Base-by-base conservation (phyloP, 2,888 invertebrate species). In the Empis livida region DNA sequence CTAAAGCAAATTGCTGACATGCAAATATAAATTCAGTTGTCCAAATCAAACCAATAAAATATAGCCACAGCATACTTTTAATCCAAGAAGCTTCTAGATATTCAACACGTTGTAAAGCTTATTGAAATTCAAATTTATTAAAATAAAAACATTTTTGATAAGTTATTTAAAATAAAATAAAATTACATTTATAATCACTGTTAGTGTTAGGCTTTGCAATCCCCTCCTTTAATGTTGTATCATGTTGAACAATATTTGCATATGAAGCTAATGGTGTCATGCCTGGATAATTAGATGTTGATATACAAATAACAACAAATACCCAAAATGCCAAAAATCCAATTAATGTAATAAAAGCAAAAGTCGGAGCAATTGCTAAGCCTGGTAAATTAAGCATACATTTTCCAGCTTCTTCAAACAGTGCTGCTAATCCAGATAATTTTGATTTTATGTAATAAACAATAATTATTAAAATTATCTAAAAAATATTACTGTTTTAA, bases 31-130 rank as follows among this genome's bases (percentile, higher is more conserved):
- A 94, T 72, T 96, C 94, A 23, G 88, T 83, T 11, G 85, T 83
- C 95, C 95, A 96, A 53, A 96, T 78, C 17, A 95, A 74, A 39
- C 90, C 94, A 44, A 94, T 76, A 15, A 90, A 73, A 62, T 93
- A 90, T 56, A 93, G 80, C 91, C 92, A 93, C 84, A 94, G 90
- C 85, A 95, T 87, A 58, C 90, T 88, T 60, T 84, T 84, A 32
- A 91, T 79, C 82, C 87, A 86, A 55, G 80, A 75, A 1, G 82
- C 80, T 61, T 86, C 84, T 11, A 76, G 71, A 61, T 84, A 90
- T 63, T 87, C 81, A 46, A 90, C 76, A 43, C 82, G 71, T 8
- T 74, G 73, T 53, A 80, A 74, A 50, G 74, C 80, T 81, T 54
- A 30, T n/a, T 70, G 64, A 46, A 44, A 57, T 8, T 37, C 14